Conservation (phyloP, 2,113 vertebrate species). For the Carassius gibelio region DNA sequence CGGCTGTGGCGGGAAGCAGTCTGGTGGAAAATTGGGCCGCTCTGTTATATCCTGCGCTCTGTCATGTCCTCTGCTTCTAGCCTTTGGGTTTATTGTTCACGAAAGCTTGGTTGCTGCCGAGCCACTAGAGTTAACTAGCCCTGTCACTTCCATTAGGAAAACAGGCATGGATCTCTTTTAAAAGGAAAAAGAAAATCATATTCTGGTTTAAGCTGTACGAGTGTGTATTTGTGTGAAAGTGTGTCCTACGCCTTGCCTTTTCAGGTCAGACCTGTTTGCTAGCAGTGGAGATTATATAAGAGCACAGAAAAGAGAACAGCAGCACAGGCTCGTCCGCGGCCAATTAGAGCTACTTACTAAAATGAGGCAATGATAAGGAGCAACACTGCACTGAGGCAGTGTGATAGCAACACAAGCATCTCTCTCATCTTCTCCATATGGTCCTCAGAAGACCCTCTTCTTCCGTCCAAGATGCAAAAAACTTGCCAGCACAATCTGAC, state of each 20-base stretch:
- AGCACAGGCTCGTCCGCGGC: not conserved
- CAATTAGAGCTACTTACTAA: slow-evolving; percentile 31
- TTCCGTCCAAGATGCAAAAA: not conserved
- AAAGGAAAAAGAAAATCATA: slow-evolving; percentile 20
- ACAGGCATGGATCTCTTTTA: slow-evolving; percentile 18
- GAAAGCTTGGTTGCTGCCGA: slow-evolving; percentile 74
- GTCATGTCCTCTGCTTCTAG: slow-evolving; percentile 65
- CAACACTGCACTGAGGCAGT: not conserved
- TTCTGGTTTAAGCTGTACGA: not conserved
- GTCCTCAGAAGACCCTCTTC: not conserved
- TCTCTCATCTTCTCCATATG: not conserved
- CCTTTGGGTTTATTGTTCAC: slow-evolving; percentile 75
- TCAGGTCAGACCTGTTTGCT: slow-evolving; percentile 57
- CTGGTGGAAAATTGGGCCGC: slow-evolving; percentile 77
- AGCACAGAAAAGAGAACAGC: not conserved
- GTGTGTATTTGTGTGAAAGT: slow-evolving; percentile 1
- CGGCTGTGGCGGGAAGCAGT: slow-evolving; percentile 57
- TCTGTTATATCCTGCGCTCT: slow-evolving; percentile 64
- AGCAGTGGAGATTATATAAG: slow-evolving; percentile 28
- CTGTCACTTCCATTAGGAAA: slow-evolving; percentile 64
- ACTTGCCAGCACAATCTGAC: not conserved
- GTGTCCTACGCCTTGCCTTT: slow-evolving; percentile 6
- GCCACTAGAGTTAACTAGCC: slow-evolving; percentile 73
- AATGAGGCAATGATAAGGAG: not conserved
- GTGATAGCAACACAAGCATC: not conserved